These are phyloP conservation scores for Ursus arctos DNA, from an alignment of 2,113 vertebrate genomes.

Conservation along the genomic window DNA sequence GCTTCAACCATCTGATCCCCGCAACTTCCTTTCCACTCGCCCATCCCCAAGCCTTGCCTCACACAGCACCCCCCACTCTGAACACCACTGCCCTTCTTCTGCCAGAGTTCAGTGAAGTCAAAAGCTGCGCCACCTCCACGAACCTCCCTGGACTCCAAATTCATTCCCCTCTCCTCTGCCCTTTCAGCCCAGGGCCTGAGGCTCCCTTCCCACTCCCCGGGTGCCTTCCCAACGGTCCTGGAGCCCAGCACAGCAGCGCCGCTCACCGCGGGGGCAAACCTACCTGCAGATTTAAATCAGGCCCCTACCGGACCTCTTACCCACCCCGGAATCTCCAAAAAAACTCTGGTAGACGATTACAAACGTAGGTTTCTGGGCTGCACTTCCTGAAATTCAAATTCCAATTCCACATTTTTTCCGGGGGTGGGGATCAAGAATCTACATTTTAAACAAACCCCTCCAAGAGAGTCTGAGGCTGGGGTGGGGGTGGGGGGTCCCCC, in stretches of 20 bases:
- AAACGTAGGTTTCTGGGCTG: constrained; percentile 17
- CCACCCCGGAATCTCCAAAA: background rate
- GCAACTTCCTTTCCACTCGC: background rate
- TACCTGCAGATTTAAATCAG: background rate
- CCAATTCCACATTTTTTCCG: constrained; percentile 12
- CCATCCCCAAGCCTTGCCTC: background rate
- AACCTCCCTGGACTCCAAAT: background rate
- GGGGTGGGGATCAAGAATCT: background rate
- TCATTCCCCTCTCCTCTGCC: background rate
- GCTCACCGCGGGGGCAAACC: background rate
- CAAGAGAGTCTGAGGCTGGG: background rate
- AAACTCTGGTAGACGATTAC: background rate
- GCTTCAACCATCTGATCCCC: background rate
- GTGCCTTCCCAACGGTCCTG: background rate
- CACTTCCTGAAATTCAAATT: constrained; percentile 43
- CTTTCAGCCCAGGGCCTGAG: background rate
- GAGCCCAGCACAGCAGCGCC: background rate
- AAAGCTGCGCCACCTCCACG: background rate
- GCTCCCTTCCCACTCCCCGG: background rate
- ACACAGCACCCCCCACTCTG: too few species aligned
- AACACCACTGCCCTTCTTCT: background rate
- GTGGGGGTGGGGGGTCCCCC: background rate
- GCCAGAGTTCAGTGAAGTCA: background rate
- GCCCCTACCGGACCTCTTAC: background rate
- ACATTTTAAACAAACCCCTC: constrained; percentile 13